phyloP scores from a whole-genome alignment of 2,888 invertebrate species.

The Chrysolina haemoptera region DNA sequence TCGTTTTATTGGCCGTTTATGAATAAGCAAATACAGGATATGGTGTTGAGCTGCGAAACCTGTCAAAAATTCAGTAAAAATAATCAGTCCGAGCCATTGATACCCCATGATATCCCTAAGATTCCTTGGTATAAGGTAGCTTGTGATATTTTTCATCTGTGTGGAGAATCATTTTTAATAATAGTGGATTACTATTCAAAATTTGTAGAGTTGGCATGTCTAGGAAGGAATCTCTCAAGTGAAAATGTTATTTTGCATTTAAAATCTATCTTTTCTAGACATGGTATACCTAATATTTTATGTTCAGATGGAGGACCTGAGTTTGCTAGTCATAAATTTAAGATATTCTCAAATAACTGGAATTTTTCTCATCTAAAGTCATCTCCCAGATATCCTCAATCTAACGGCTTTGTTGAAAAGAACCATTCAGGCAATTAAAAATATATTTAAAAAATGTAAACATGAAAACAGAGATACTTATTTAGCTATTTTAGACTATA shows the following conservation, averaged over 20 bases:
- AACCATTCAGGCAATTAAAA: constrained; percentile 21
- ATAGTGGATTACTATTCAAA: constrained; percentile 14
- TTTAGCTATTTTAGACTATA: constrained; percentile 10
- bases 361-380: constrained; percentile 13
- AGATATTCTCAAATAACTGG: constrained; percentile 19
- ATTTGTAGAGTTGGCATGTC: constrained; percentile 4
- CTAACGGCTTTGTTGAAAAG: constrained; percentile 1
- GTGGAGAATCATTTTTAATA: background rate
- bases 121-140: too few relatives aligned
- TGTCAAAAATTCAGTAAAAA: too few relatives aligned
- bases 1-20: too few relatives aligned
- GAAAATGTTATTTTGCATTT: background rate
- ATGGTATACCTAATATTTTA: background rate
- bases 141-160: too few relatives aligned
- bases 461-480: constrained; percentile 18
- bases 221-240: background rate
- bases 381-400: constrained; percentile 21
- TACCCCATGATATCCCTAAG: too few relatives aligned
- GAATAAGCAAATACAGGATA: too few relatives aligned
- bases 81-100: too few relatives aligned
- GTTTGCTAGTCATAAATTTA: constrained; percentile 22
- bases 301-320: constrained; percentile 4
- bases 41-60: too few relatives aligned
- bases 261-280: constrained; percentile 8
- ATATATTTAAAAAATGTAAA: constrained; percentile 22